Conservation (phyloP, 1,140 invertebrate genomes). For the Pseudomyrmex gracilis region DNA sequence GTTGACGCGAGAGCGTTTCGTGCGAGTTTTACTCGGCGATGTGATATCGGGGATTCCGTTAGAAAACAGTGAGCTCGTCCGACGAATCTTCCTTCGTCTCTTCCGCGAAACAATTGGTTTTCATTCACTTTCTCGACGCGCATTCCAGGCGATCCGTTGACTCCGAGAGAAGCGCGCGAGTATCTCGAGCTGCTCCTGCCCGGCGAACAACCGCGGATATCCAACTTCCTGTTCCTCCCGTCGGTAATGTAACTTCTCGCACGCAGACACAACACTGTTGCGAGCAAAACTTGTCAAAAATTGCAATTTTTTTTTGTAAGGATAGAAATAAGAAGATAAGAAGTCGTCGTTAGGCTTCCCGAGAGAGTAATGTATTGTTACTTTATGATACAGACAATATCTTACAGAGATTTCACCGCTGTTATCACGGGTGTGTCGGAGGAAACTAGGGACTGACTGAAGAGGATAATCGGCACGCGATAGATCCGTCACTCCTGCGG, state of each 20-base stretch:
- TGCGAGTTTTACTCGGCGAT: slow-evolving; percentile 68
- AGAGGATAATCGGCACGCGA: slow-evolving; percentile 51
- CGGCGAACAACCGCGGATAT: not conserved
- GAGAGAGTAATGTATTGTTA: slow-evolving; percentile 81
- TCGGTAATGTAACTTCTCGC: slow-evolving; percentile 53
- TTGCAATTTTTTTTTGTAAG: not conserved
- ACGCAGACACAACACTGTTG: not conserved
- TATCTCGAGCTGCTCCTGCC: slow-evolving; percentile 63
- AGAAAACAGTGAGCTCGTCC: not conserved
- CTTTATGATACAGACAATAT: slow-evolving; percentile 83
- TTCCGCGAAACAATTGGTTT: slow-evolving; percentile 4
- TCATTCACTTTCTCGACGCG: not conserved
- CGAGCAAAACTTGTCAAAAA: not conserved
- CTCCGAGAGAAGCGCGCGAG: slow-evolving; percentile 61
- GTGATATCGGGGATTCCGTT: not conserved
- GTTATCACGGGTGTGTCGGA: slow-evolving; percentile 75
- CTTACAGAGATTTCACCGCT: slow-evolving; percentile 81
- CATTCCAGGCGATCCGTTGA: slow-evolving; percentile 69
- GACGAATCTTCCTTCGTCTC: slow-evolving; percentile 20
- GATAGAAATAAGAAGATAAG: slow-evolving; percentile 60
- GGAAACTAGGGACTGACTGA: slow-evolving; percentile 72
- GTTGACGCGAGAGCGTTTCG: slow-evolving; percentile 68
- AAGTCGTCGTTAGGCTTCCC: slow-evolving; percentile 71
- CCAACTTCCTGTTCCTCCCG: slow-evolving; percentile 60
- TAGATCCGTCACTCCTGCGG: not conserved